A percentile compares a stretch with the other conserved stretches of the same genome.
These are phyloP conservation scores for Caenorhabditis sp. DNA, from an alignment of 2,888 invertebrate genomes.

Conservation along the genomic window DNA sequence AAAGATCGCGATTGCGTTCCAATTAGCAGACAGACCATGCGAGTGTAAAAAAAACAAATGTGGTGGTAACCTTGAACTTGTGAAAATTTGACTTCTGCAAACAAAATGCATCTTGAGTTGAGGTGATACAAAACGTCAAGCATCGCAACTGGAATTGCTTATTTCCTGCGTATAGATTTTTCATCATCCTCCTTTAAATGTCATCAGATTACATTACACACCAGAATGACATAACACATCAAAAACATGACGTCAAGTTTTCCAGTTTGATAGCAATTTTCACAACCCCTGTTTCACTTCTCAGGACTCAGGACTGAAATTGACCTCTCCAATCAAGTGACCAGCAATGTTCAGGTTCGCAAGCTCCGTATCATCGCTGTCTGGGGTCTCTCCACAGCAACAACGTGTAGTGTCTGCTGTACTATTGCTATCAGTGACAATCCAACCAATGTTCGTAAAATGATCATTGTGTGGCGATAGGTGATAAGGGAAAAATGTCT, in stretches of 20 bases:
- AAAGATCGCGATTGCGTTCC: no score
- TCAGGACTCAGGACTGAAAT: no score
- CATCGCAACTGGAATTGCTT: no score
- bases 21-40: no score
- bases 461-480: constrained; percentile 45
- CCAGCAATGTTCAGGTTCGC: not conserved
- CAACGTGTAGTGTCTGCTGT: constrained; percentile 32
- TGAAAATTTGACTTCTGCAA: no score
- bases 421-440: constrained; percentile 21
- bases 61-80: no score
- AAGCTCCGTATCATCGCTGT: not conserved
- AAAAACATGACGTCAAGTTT: not conserved
- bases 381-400: not conserved
- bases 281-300: no score
- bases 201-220: constrained; percentile 5
- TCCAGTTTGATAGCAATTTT: no score
- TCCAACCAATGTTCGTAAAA: constrained; percentile 37
- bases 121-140: no score
- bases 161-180: not conserved
- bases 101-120: no score
- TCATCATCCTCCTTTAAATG: constrained; percentile 1
- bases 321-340: not conserved
- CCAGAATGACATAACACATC: not conserved
- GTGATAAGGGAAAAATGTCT: constrained; percentile 24
- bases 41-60: no score